Conservation (phyloP, 37 sponge, comb jelly and placozoan genomes). For the Geodia barretti region DNA sequence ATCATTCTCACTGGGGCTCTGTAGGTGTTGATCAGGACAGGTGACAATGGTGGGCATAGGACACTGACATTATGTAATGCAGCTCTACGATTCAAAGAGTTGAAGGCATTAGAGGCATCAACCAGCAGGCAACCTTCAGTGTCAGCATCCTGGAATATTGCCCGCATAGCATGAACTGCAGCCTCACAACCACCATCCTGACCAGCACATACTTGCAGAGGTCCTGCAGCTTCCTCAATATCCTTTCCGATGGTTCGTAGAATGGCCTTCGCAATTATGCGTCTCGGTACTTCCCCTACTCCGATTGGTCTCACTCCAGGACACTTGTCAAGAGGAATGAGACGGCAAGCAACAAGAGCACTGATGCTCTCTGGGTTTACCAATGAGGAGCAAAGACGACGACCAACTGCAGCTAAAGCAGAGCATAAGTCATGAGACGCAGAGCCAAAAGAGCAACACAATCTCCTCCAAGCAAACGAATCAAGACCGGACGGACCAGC, state of each 20-base stretch:
- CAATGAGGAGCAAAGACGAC: constrained; percentile 12
- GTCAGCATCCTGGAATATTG: constrained; percentile 5
- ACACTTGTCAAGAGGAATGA: constrained; percentile 37
- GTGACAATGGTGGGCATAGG: constrained; percentile 21
- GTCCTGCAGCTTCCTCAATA: constrained; percentile 32
- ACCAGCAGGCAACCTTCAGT: constrained; percentile 45
- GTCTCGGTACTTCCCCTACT: constrained; percentile 29
- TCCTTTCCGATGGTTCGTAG: constrained; percentile 11
- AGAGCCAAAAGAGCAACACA: background rate
- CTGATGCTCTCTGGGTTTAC: constrained; percentile 10
- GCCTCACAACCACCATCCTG: constrained; percentile 47
- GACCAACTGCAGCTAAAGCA: constrained; percentile 5
- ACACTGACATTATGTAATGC: constrained; percentile 41
- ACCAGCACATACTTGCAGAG: constrained; percentile 65
- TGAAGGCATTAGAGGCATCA: constrained; percentile 73
- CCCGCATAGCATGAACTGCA: constrained; percentile 33
- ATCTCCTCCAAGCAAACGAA: constrained; percentile 38
- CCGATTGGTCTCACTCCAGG: constrained; percentile 53
- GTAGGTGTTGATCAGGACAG: constrained; percentile 25
- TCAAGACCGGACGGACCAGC: constrained; percentile 52
- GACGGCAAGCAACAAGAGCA: constrained; percentile 41
- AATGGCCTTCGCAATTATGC: constrained; percentile 53
- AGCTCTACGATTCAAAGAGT: constrained; percentile 41
- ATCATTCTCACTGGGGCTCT: background rate
- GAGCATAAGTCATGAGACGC: constrained; percentile 15